Evolutionary conservation across 2,113 vertebrate genomes (phyloP).

Genomic region (Oryzias melastigma): DNA sequence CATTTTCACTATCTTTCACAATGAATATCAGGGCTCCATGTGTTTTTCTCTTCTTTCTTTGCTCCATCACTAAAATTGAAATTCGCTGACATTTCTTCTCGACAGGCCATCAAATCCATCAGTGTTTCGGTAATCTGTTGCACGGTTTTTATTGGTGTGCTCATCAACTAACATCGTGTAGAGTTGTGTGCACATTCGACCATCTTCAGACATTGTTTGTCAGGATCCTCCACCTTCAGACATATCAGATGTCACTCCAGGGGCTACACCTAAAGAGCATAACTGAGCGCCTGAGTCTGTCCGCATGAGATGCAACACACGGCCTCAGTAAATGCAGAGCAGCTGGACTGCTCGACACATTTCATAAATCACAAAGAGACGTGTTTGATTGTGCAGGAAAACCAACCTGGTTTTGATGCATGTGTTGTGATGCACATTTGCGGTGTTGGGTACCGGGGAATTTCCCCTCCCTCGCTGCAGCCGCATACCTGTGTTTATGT

Average conservation of each 20-base stretch:
- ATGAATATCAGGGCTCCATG: no score
- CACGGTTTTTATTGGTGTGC: slow-evolving; percentile 64
- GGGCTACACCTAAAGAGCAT: slow-evolving; percentile 32
- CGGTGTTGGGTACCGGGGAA: neutral
- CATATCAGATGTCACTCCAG: slow-evolving; percentile 34
- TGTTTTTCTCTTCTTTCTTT: no score
- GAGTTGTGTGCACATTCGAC: slow-evolving; percentile 24
- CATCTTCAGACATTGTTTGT: slow-evolving; percentile 17
- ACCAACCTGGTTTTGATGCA: slow-evolving; percentile 29
- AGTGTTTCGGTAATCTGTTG: slow-evolving; percentile 78
- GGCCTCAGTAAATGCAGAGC: slow-evolving; percentile 36
- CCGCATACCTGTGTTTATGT: slow-evolving; percentile 18
- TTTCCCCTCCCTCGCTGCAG: neutral
- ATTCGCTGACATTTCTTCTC: slow-evolving; percentile 44
- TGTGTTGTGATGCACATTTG: slow-evolving; percentile 22
- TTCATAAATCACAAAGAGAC: slow-evolving; percentile 20
- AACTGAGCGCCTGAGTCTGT: slow-evolving; percentile 10
- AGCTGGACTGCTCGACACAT: slow-evolving; percentile 57
- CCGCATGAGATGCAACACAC: slow-evolving; percentile 26
- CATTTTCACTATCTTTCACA: neutral
- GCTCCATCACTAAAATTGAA: slow-evolving; percentile 14
- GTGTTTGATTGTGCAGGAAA: slow-evolving; percentile 52
- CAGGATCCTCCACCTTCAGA: slow-evolving; percentile 18
- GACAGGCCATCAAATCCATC: slow-evolving; percentile 80
- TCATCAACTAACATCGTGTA: slow-evolving; percentile 46